A percentile compares a stretch with the other conserved stretches of the same genome.
Evolutionary conservation across 2,888 invertebrate species (phyloP).

Genomic region (Meandrusa payeni): DNA sequence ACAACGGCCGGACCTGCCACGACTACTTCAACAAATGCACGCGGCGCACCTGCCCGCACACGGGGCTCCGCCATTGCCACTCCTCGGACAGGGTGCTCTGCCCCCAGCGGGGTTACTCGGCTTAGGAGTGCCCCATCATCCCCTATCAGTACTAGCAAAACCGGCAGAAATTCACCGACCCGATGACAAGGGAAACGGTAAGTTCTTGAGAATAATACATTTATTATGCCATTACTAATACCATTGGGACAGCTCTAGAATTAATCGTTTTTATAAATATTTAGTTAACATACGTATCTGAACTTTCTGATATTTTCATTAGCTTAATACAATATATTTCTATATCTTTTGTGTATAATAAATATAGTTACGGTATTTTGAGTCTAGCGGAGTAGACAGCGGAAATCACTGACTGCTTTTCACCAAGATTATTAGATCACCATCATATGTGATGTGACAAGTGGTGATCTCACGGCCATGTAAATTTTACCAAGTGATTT

Average conservation of each 20-base stretch:
- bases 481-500: too few species aligned
- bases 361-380: too few species aligned
- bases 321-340: too few species aligned
- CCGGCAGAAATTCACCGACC: conserved; percentile 89
- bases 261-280: too few species aligned
- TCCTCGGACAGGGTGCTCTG: conserved; percentile 70
- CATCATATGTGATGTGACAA: too few species aligned
- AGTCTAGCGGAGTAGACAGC: too few species aligned
- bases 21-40: conserved; percentile 95
- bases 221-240: not conserved
- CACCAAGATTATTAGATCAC: too few species aligned
- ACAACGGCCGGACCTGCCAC: conserved; percentile 91
- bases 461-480: too few species aligned
- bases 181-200: conserved; percentile 89
- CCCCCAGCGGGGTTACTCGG: conserved; percentile 83
- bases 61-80: conserved; percentile 85
- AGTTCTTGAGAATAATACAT: conserved; percentile 47
- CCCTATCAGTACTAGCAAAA: conserved; percentile 87
- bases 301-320: too few species aligned
- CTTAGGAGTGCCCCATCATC: conserved; percentile 86
- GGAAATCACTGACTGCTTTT: too few species aligned
- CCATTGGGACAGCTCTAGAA: not conserved
- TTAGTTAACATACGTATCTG: too few species aligned
- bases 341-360: too few species aligned
- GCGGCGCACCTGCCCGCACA: conserved; percentile 90